phyloP scores from a whole-genome alignment of 2,113 vertebrate species.

The Pluvialis apricaria region DNA sequence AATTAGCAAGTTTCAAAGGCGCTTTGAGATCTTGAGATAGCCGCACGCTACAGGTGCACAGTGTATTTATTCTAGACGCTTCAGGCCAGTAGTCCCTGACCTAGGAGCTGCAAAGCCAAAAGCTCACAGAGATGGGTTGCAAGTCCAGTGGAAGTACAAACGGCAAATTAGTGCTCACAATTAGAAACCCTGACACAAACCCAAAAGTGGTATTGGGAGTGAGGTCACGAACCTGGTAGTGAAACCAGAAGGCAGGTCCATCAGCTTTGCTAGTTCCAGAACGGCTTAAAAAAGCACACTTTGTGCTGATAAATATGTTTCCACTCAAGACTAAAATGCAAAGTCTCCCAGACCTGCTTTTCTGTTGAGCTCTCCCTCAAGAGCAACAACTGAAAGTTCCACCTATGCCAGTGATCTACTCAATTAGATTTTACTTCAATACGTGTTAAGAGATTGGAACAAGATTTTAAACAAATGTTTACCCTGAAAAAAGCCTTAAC shows the following conservation, averaged over 20 bases:
- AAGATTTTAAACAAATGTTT: constrained; percentile 41
- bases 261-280: background rate
- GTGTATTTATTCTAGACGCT: background rate
- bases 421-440: constrained; percentile 52
- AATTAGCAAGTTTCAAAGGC: background rate
- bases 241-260: background rate
- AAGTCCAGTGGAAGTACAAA: background rate
- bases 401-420: background rate
- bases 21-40: background rate
- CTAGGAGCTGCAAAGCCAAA: background rate
- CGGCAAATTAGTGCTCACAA: background rate
- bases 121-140: background rate
- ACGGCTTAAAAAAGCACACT: background rate
- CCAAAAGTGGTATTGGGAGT: background rate
- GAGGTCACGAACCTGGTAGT: background rate
- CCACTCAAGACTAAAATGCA: constrained; percentile 1
- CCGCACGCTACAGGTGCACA: background rate
- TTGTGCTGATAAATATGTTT: constrained; percentile 16
- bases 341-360: background rate
- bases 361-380: constrained; percentile 29
- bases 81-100: background rate
- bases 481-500: background rate
- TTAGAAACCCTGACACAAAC: background rate
- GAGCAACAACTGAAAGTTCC: constrained; percentile 12
- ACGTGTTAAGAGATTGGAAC: constrained; percentile 49